A percentile compares a stretch with the other conserved stretches of the same genome.
phyloP scores from a whole-genome alignment of 2,888 invertebrate genomes.

The Yponomeuta plumbellus region DNA sequence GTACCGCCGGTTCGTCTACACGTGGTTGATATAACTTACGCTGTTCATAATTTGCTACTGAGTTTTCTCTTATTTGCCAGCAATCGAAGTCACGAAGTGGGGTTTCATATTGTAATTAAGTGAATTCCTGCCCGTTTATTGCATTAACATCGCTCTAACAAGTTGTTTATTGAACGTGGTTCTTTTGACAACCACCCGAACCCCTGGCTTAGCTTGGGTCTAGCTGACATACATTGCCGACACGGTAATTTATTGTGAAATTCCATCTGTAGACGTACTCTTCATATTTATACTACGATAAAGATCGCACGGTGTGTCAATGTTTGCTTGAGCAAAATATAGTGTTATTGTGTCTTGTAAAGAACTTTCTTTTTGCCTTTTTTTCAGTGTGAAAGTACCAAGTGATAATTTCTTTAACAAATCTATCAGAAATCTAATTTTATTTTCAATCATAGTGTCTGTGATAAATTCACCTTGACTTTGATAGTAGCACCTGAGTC shows the following conservation, averaged over 20 bases:
- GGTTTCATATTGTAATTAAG: slow-evolving; percentile 32
- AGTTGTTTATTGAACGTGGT: slow-evolving; percentile 72
- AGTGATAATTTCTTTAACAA: background rate
- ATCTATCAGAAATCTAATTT: background rate
- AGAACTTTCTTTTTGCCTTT: background rate
- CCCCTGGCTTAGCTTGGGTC: slow-evolving; percentile 25
- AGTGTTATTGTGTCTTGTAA: background rate
- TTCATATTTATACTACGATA: background rate
- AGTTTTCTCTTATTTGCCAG: slow-evolving; percentile 43
- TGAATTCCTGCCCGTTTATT: slow-evolving; percentile 35
- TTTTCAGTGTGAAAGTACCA: background rate
- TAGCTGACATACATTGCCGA: slow-evolving; percentile 51
- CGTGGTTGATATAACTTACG: slow-evolving; percentile 63
- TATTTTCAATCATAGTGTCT: background rate
- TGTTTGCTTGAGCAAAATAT: background rate
- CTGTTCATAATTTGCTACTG: slow-evolving; percentile 48
- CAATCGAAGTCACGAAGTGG: slow-evolving; percentile 33
- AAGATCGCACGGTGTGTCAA: background rate
- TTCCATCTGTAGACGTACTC: slow-evolving; percentile 10
- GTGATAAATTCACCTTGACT: background rate
- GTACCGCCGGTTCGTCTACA: slow-evolving; percentile 70
- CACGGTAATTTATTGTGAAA: slow-evolving; percentile 47
- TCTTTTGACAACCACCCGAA: slow-evolving; percentile 53
- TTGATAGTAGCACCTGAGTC: background rate
- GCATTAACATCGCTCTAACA: slow-evolving; percentile 42